phyloP scores from a whole-genome alignment of 2,888 invertebrate species.

The Nephrotoma flavescens region DNA sequence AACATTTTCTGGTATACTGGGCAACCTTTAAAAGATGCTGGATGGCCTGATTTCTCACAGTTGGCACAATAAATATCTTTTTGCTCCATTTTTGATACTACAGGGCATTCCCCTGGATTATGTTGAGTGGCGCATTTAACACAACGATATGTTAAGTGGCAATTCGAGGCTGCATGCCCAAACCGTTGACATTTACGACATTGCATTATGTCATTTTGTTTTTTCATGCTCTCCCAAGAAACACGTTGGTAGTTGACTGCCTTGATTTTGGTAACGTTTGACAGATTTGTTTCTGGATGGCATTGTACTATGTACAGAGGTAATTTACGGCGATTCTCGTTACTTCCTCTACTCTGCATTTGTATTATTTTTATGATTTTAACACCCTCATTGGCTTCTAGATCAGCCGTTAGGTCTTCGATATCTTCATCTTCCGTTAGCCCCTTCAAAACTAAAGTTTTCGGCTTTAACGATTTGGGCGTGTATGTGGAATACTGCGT shows the following conservation, averaged over 20 bases:
- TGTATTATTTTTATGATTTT: not conserved
- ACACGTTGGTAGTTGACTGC: not conserved
- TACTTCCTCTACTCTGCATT: not conserved
- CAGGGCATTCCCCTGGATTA: not conserved
- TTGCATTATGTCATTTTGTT: not conserved
- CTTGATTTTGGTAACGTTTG: not conserved
- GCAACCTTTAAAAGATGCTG: not conserved
- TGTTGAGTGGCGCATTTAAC: not conserved
- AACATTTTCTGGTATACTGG: too few relatives aligned
- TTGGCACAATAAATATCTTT: not conserved
- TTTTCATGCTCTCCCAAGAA: not conserved
- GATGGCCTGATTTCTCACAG: not conserved
- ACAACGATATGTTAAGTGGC: not conserved
- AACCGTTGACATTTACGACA: not conserved
- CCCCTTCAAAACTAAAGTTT: not conserved
- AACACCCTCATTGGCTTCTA: not conserved
- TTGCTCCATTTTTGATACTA: not conserved
- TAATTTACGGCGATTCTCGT: not conserved
- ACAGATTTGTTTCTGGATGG: not conserved
- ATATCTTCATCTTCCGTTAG: not conserved
- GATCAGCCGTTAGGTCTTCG: not conserved
- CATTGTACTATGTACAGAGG: not conserved
- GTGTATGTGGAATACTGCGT: not conserved
- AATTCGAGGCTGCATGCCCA: not conserved
- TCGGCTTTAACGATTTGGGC: not conserved